phyloP scores from a whole-genome alignment of 2,113 vertebrate species.

The Caretta caretta region DNA sequence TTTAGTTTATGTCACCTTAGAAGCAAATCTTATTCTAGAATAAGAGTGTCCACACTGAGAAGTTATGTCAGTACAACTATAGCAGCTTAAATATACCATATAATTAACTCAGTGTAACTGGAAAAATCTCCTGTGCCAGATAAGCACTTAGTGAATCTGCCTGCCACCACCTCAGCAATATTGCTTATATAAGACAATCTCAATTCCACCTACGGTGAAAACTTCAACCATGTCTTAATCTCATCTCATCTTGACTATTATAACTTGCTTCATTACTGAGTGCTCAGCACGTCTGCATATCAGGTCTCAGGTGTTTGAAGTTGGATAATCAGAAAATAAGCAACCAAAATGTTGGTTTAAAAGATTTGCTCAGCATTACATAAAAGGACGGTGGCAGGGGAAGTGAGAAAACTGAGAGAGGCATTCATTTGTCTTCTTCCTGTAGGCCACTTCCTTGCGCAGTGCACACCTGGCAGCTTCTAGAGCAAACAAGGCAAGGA shows the following conservation, averaged over 20 bases:
- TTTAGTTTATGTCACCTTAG: not conserved
- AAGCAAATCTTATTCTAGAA: not conserved
- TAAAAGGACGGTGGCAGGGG: not conserved
- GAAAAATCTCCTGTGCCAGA: not conserved
- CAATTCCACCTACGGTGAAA: not conserved
- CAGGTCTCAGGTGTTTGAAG: not conserved
- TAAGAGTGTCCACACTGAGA: not conserved
- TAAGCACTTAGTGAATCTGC: not conserved
- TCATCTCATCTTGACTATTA: not conserved
- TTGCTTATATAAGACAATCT: not conserved
- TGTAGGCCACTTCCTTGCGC: fast-evolving
- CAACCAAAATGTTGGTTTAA: not conserved
- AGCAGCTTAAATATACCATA: not conserved
- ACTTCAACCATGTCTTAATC: not conserved
- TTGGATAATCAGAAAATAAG: not conserved
- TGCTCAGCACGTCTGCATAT: not conserved
- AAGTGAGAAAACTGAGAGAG: not conserved
- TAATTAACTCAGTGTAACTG: not conserved
- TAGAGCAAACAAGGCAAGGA: not conserved
- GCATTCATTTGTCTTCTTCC: not conserved
- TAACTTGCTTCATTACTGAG: not conserved
- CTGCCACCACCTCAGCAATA: not conserved
- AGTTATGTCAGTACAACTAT: not conserved
- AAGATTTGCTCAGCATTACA: not conserved
- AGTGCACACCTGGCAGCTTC: not conserved